These are phyloP conservation scores for Thamnophis elegans DNA, from an alignment of 2,797 vertebrate genomes.

Conservation along the genomic window DNA sequence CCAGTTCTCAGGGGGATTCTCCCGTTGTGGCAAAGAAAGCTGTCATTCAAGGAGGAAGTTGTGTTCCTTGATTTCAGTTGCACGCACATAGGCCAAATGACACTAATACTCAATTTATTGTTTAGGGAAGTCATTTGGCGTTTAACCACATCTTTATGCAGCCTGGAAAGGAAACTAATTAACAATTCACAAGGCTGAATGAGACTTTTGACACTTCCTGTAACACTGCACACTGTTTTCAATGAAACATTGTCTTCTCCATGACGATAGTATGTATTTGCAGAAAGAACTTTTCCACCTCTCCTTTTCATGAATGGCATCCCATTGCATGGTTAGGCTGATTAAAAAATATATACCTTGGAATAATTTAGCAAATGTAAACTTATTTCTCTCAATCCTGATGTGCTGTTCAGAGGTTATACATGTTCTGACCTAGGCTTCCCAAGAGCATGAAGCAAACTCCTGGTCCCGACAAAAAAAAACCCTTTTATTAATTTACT, in stretches of 20 bases:
- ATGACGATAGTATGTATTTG: constrained; percentile 40
- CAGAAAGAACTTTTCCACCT: constrained; percentile 22
- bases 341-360: constrained; percentile 8
- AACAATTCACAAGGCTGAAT: constrained; percentile 42
- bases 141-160: constrained; percentile 59
- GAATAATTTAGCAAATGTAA: neutral
- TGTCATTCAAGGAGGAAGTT: constrained; percentile 55
- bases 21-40: constrained; percentile 19
- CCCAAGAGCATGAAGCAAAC: too few relatives aligned
- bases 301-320: neutral
- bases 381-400: neutral
- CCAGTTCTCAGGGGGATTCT: constrained; percentile 14
- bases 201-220: constrained; percentile 47
- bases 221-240: constrained; percentile 41
- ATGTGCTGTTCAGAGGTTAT: too few relatives aligned
- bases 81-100: constrained; percentile 35
- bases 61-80: constrained; percentile 46
- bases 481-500: too few relatives aligned
- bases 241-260: constrained; percentile 46
- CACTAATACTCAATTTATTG: constrained; percentile 42
- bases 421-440: neutral
- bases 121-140: constrained; percentile 61
- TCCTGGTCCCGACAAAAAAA: too few relatives aligned
- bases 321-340: constrained; percentile 37
- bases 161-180: constrained; percentile 58